Conservation (phyloP, 2,888 invertebrate genomes). For the Dryobotodes eremita region DNA sequence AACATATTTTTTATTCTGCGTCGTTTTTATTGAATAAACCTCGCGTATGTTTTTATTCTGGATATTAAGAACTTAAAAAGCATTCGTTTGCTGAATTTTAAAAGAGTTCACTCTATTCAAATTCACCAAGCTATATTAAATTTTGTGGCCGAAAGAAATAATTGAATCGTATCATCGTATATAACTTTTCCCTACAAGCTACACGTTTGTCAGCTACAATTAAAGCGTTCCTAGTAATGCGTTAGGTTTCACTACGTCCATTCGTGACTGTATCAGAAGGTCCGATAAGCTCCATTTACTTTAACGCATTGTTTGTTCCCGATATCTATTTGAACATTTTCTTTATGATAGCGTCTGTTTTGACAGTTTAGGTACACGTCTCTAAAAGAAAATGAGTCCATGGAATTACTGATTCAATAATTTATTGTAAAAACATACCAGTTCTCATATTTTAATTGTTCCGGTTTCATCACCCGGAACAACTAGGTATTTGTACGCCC, state of each 20-base stretch:
- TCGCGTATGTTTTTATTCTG: background rate
- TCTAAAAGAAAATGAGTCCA: background rate
- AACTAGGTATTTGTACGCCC: background rate
- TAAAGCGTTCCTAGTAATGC: background rate
- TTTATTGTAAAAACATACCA: background rate
- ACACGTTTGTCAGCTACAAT: background rate
- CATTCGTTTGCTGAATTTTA: background rate
- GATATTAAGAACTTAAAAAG: background rate
- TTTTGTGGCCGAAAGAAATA: background rate
- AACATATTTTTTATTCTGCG: slow-evolving; percentile 22
- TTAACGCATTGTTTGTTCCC: background rate
- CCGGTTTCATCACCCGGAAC: background rate
- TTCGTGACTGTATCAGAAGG: background rate
- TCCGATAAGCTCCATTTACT: background rate
- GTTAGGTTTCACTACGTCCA: background rate
- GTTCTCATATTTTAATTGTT: background rate
- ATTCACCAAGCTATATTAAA: too few relatives aligned
- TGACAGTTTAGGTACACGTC: background rate
- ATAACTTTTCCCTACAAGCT: background rate
- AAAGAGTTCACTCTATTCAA: background rate
- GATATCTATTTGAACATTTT: background rate
- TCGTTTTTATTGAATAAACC: background rate
- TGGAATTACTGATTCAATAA: background rate
- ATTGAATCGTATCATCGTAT: background rate
- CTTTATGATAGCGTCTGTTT: background rate